Evolutionary conservation across 2,888 invertebrate genomes (phyloP), one percentile per base, ranked within the genome.

Genomic region (Clistopyga incitator): DNA sequence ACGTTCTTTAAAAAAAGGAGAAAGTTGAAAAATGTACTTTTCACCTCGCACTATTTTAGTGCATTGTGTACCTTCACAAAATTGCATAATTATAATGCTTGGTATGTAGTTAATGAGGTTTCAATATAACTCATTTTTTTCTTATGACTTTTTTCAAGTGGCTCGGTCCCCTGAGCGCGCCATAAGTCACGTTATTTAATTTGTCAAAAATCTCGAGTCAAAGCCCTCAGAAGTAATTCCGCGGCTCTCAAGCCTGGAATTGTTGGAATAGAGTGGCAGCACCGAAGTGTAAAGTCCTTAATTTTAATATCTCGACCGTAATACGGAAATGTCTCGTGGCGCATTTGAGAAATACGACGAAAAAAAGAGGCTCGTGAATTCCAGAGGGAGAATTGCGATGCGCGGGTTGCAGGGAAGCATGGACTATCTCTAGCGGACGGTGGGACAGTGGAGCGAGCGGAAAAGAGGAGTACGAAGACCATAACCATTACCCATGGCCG

Each of bases 401-500:
- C 65, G 13, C 38, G 67, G 54, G 8, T 38, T 18, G 20, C 67
- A 29, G 18, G 13, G 45, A 18, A 4, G 6, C 1, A 34, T 34
- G n/a, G 23, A 70, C 56, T 18, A 64, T 67, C 15, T 56, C 47
- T 34, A n/a, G n/a, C 50, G 65, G 25, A 25, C 10, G n/a, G 15
- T 29, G 38, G 52, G 54, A 67, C 29, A 52, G 42, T 20, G 34
- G 15, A 34, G 20, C 20, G 59, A 45, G 45, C 71, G 74, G 34
- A n/a, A 20, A 34, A 20, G 50, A 45, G 18, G 50, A n/a, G 29
- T 34, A 61, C 50, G 74, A 64, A 34, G 74, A 75, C 61, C 50
- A 50, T 75, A 75, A 75, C 74, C 74, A 75, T 75, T 64, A 64
- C 38, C 74, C 74, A 64, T 75, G n/a, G 74, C 47, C 52, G 74